Conservation (phyloP, 2,888 invertebrate genomes). For the Furcula furcula region DNA sequence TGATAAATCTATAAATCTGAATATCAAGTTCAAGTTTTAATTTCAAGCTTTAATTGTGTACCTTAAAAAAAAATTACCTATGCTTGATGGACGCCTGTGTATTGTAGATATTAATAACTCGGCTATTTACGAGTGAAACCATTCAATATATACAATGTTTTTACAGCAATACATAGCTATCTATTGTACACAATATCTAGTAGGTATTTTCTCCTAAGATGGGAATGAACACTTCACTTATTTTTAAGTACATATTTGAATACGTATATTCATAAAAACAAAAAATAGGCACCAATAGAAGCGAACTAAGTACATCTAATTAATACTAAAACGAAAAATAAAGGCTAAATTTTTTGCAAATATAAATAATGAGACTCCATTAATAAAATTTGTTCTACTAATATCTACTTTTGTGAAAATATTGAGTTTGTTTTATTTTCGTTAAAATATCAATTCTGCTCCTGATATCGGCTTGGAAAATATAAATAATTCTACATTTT, state of each 20-base stretch:
- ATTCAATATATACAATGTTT: slow-evolving; percentile 39
- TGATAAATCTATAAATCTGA: too few relatives aligned
- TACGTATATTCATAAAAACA: slow-evolving; percentile 30
- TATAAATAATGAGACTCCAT: slow-evolving; percentile 31
- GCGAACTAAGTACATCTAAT: slow-evolving; percentile 55
- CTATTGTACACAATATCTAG: slow-evolving; percentile 9
- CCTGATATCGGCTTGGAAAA: slow-evolving; percentile 25
- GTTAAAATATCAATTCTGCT: slow-evolving; percentile 30
- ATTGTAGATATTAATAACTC: slow-evolving; percentile 2
- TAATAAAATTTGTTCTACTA: slow-evolving; percentile 2
- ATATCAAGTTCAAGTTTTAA: too few relatives aligned
- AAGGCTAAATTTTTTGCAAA: slow-evolving; percentile 25
- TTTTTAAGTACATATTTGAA: not conserved
- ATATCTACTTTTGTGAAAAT: slow-evolving; percentile 26
- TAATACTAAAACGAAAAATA: slow-evolving; percentile 28
- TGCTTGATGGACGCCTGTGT: not conserved
- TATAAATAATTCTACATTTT: not conserved
- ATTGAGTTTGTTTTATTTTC: slow-evolving; percentile 12
- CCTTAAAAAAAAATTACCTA: not conserved
- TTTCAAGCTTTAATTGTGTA: too few relatives aligned
- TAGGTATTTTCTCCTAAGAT: too few relatives aligned
- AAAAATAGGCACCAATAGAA: slow-evolving; percentile 66
- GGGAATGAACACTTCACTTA: not conserved
- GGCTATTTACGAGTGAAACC: slow-evolving; percentile 29
- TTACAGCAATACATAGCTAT: slow-evolving; percentile 25